Evolutionary conservation across 2,888 invertebrate species (phyloP), one percentile per base, ranked within the genome.

Genomic region (Hymenopus coronatus): DNA sequence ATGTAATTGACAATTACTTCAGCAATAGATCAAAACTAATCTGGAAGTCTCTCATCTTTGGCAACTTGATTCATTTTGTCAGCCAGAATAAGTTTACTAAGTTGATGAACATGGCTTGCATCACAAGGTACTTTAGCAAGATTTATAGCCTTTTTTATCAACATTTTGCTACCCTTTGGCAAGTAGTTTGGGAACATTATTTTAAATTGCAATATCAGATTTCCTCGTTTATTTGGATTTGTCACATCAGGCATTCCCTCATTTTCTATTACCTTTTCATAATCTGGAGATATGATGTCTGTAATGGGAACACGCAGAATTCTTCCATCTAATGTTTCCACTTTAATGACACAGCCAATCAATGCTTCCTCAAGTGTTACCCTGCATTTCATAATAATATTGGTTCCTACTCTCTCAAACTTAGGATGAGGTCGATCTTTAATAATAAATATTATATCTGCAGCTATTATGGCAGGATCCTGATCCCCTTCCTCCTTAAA

Each of bases 401-500:
- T 95, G 91, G 96, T 95, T 1, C 95, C 96, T 82, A 96, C 95
- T 88, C 97, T 94, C 70, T 94, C 92, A 92, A 95, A 98, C 0
- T 93, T 93, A 90, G 96, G 95, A 92, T 97, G 96, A 0, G 96
- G 96, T 89, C 95, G 33, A 95, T 97, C 97, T 92, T 96, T 95
- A 0, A 95, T 96, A 88, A 96, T 94, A 92, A 97, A 97, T 90
- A 97, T 94, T 0, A 97, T 95, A 92, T 97, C 97, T 40, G 96
- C 97, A 92, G 96, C 96, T 91, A 96, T 96, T 91, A 95, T 95
- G 3, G 96, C 96, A 0, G 97, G 96, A 40, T 96, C 96, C 91
- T 97, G 96, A 92, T 98, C 97, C 0, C 97, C 97, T 93, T 97
- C 97, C 91, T 96, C 96, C 82, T 95, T 95, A 92, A 97, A 97